Base-by-base conservation (phyloP, 2,888 invertebrate species). In the Furcula furcula region DNA sequence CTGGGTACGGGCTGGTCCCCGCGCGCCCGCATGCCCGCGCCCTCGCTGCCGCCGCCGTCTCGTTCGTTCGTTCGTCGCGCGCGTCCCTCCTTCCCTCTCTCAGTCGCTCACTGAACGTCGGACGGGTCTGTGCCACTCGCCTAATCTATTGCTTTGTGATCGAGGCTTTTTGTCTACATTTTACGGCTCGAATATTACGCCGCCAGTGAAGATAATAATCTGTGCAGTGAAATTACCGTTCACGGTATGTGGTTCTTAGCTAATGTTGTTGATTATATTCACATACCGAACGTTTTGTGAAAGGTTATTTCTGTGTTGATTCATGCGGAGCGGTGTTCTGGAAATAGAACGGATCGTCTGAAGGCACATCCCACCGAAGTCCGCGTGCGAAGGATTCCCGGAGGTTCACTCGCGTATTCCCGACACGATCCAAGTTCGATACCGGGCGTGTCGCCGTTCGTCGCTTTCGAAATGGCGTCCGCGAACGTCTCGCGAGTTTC, bases 301-400 rank as follows among this genome's bases (percentile, higher is more conserved):
- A 87, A 85, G 85, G 86, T 87, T 87, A 88, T 88, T 88, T 88
- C 70, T 80, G 87, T 85, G 87, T 87, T 86, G 87, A 87, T 87
- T 87, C 84, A 85, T 85, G 84, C 85, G 77, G 79, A 76, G 87
- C 81, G 78, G 74, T 72, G 82, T 76, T 83, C 88, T 86, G 84
- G 82, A 88, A 88, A 87, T 87, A 87, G 87, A 86, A 72, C 70
- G 57, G 76, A 69, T 71, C 76, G 79, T 55, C 66, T 65, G 66
- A 80, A 81, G 72, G 75, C 81, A 76, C 85, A 84, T 85, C 85
- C 82, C 83, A 75, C 70, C 63, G 71, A 66, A 56, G 63, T 63
- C 59, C 66, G 55, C 55, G 57, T 60, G 58, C 55, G 58, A 66
- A 81, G 79, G 77, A 79, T 76, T 69, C 72, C 67, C 65, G 64